Evolutionary conservation across 2,113 vertebrate genomes (phyloP), one percentile per base, ranked within the genome.

Genomic region (Chamaetylas fuelleborni): DNA sequence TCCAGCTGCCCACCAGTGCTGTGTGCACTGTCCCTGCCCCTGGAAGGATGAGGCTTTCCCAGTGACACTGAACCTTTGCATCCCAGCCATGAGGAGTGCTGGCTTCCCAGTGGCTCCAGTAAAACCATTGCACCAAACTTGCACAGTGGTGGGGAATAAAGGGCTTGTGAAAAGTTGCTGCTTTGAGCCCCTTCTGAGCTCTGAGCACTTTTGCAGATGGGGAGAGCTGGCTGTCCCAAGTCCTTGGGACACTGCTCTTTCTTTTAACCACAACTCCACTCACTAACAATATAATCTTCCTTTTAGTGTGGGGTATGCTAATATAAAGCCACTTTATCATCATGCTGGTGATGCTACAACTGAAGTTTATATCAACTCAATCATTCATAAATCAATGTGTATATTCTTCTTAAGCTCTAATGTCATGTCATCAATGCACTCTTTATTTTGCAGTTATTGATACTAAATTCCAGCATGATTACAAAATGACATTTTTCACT

Each of bases 401-500:
- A 58, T 90, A 76, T 88, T 95, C 89, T 86, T 78, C 76, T 26
- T 96, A 83, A 96, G 58, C 61, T 77, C 90, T 81, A 82, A 94
- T 80, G 81, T 56, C 78, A 93, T 93, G 89, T 95, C 54, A 92
- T 91, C 95, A 93, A 94, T 60, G 81, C 56, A 40, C 76, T 88
- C 95, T 81, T 97, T 96, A 96, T 85, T 79, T 91, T 70, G 73
- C 91, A 94, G 81, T 93, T 95, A 96, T 91, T 85, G 95, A 95
- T 97, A 97, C 91, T 85, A 80, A 97, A 97, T 98, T 98, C 95
- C 97, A 96, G 50, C 61, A 47, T 88, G 81, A 96, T 97, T 97
- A 97, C 76, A 93, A 88, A 97, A 97, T 95, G 82, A 89, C 82
- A 73, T 93, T 93, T 95, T 97, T 95, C 38, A 70, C 74, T 95